Percentiles rank a stretch among this genome's conserved stretches.
Evolutionary conservation across 2,888 invertebrate species (phyloP).

Genomic region (Catocala fraxini): DNA sequence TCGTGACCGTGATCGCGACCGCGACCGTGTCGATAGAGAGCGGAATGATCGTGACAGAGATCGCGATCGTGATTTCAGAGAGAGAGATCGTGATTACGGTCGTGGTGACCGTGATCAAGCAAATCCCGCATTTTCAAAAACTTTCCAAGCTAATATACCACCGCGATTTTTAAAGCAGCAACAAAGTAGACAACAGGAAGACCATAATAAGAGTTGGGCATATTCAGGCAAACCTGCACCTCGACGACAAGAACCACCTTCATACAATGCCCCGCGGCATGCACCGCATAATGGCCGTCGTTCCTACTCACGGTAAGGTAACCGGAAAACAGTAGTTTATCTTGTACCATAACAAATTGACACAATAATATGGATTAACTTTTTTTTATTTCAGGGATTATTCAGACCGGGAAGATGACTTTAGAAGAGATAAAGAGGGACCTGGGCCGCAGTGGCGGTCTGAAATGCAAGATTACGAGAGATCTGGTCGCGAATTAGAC

Average conservation of each 20-base stretch:
- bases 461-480: conserved; percentile 84
- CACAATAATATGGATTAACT: background rate
- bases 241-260: conserved; percentile 73
- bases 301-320: conserved; percentile 77
- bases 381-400: conserved; percentile 73
- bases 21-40: conserved; percentile 54
- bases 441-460: conserved; percentile 82
- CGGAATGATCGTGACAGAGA: conserved; percentile 66
- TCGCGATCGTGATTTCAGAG: conserved; percentile 68
- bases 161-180: conserved; percentile 95
- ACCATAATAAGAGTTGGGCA: conserved; percentile 82
- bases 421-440: conserved; percentile 79
- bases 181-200: conserved; percentile 84
- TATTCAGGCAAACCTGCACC: conserved; percentile 76
- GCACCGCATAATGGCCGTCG: conserved; percentile 77
- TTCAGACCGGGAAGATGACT: conserved; percentile 83
- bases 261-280: conserved; percentile 79
- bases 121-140: conserved; percentile 90
- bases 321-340: background rate
- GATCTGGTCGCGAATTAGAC: conserved; percentile 77
- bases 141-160: conserved; percentile 94
- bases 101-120: conserved; percentile 85
- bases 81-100: conserved; percentile 69
- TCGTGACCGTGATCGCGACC: conserved; percentile 64
- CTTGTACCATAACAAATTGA: too few relatives aligned